These are phyloP conservation scores for Branchinecta lindahli DNA, from an alignment of 1,140 invertebrate genomes.

Conservation along the genomic window DNA sequence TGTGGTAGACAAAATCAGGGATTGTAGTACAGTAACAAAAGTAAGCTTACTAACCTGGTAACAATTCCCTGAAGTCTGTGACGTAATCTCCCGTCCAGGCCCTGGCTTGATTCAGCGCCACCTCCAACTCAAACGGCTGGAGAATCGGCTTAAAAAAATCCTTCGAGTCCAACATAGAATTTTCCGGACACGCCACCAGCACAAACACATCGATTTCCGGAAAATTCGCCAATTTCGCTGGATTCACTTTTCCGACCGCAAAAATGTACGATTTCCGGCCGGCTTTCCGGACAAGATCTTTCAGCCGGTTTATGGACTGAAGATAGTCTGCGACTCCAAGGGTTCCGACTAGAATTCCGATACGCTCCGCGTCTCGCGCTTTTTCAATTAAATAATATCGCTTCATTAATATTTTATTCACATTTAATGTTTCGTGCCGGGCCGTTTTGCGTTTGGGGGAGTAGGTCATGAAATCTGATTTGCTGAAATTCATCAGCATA, in stretches of 20 bases:
- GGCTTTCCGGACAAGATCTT: conserved; percentile 48
- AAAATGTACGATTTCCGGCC: conserved; percentile 76
- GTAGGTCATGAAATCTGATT: conserved; percentile 32
- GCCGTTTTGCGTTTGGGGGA: conserved; percentile 23
- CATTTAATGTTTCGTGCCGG: conserved; percentile 26
- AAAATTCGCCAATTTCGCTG: conserved; percentile 83
- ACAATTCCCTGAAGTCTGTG: conserved; percentile 56
- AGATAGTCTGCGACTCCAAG: conserved; percentile 64
- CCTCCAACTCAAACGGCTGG: conserved; percentile 80
- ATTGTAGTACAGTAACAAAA: background rate
- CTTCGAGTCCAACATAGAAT: conserved; percentile 54
- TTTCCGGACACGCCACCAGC: conserved; percentile 75
- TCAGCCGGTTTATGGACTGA: conserved; percentile 55
- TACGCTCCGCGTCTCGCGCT: conserved; percentile 64
- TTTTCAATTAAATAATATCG: conserved; percentile 69
- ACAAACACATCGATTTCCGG: conserved; percentile 82
- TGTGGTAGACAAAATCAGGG: too few species aligned
- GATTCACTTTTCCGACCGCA: conserved; percentile 78
- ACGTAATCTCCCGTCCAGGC: conserved; percentile 45
- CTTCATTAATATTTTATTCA: conserved; percentile 43
- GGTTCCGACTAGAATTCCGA: conserved; percentile 79
- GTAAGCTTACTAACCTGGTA: conserved; percentile 37
- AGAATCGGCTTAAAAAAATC: conserved; percentile 79
- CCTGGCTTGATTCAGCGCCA: conserved; percentile 53
- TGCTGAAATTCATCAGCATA: conserved; percentile 36